Evolutionary conservation across 2,797 vertebrate species (phyloP), one percentile per base, ranked within the genome.

Genomic region (Lagothrix lagotricha): DNA sequence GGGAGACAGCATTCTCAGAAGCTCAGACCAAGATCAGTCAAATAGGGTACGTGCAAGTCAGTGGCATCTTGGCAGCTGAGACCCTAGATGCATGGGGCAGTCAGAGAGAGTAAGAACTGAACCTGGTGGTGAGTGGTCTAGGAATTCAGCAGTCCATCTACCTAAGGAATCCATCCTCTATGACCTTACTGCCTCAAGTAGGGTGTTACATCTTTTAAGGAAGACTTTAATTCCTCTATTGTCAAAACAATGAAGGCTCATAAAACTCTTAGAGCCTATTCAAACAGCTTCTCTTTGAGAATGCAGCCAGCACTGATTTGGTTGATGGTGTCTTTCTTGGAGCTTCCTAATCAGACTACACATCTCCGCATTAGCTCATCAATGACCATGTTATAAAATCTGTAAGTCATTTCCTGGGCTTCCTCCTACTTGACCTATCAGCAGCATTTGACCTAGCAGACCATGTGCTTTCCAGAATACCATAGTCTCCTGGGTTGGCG

Each of bases 231-330:
- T 20, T 1, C 8, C 9, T 77, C n/a, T 13, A 36, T 33, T 70
- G 26, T 81, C 90, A 96, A 84, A 83, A 81, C 9, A 90, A 33
- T 39, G 20, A 88, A 80, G 9, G 17, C 3, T 72, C 22, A 44
- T 44, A 54, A 41, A 75, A 50, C n/a, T n/a, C 22, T 36, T 4
- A 36, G 8, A 83, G 41, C 36, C 54, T 24, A 73, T 30, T 30
- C 15, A 33, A 33, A 72, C 5, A 39, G 7, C 8, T 90, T 20
- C 30, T 76, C 9, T 72, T 28, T 30, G 26, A 48, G 24, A 87
- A 88, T 20, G 4, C 72, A 41, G 28, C 44, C n/a, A 9, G 57
- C 17, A 39, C 19, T 36, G 2, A 36, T 17, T 41, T 87, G 1
- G 3, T 50, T 48, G 33, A 33, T 48, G 6, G 20, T 28, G 4